Base-by-base conservation (phyloP, 2,888 invertebrate species). In the Hemithea aestivaria region DNA sequence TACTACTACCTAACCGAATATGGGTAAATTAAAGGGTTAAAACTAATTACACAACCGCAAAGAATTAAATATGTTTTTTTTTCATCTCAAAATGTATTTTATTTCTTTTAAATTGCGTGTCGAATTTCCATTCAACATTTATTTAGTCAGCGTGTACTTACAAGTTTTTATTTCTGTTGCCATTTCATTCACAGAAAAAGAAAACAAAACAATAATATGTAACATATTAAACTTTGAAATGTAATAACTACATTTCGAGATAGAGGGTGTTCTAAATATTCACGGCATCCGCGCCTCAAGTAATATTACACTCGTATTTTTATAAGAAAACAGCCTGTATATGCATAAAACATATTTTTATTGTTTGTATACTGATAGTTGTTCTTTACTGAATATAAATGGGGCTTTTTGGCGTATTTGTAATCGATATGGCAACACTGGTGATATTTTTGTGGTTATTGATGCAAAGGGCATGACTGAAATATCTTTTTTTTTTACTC, bases 231-330 rank as follows among this genome's bases (percentile, higher is more conserved):
- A 31, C 35, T 33, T 32, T 28, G 10, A 24, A 20, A n/a, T n/a
- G 34, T 35, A 40, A 40, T 40, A 40, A 40, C 31, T 35, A 8
- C 27, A 31, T 27, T 31, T 35, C 35, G 27, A 35, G 31, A 34
- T 27, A 27, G 21, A 26, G 16, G 20, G 10, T 12, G 33, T 7
- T 29, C 26, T 23, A 26, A 26, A 27, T 22, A 27, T 40, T 24
- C 23, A 30, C 35, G 23, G 35, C 30, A 40, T 27, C 27, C 11
- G 7, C 35, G 36, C 24, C 36, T 36, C 10, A 32, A 37, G 26
- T 29, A 33, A 33, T 33, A 30, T 42, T 30, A 37, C 21, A 23
- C 11, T 30, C 24, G 29, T 33, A 37, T 42, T 34, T 26, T 37
- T 37, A 42, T 37, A 41, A 8, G 26, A 27, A 36, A 36, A 30